phyloP scores from a whole-genome alignment of 37 sponge, comb jelly and placozoan species.

The Theonella swinhoei region DNA sequence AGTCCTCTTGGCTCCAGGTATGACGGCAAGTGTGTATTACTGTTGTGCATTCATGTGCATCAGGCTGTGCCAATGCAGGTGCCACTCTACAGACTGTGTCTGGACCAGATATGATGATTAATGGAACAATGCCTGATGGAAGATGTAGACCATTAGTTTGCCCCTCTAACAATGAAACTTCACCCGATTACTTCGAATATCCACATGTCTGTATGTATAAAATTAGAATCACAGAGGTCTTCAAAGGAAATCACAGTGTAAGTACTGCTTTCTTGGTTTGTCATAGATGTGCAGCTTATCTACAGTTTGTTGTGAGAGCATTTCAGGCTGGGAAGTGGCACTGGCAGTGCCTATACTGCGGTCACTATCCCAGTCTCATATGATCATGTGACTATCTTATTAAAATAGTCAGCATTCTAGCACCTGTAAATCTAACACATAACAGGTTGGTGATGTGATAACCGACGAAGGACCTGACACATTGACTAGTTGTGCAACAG shows the following conservation, averaged over 20 bases:
- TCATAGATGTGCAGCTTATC: too few relatives aligned
- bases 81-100: too few relatives aligned
- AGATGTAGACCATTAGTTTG: background rate
- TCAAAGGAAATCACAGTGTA: background rate
- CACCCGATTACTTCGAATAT: background rate
- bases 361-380: too few relatives aligned
- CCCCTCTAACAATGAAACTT: background rate
- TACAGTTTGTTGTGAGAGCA: too few relatives aligned
- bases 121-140: background rate
- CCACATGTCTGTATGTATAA: background rate
- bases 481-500: background rate
- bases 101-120: too few relatives aligned
- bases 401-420: background rate
- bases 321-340: too few relatives aligned
- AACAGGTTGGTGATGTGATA: constrained; percentile 8
- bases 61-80: too few relatives aligned
- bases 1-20: background rate
- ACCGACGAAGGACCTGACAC: background rate
- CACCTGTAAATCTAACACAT: too few relatives aligned
- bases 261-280: too few relatives aligned
- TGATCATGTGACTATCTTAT: background rate
- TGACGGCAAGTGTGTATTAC: too few relatives aligned
- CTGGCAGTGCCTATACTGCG: too few relatives aligned
- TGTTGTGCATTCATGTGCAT: too few relatives aligned
- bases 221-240: background rate